These are phyloP conservation scores for Andrena dorsata DNA, from an alignment of 2,888 invertebrate genomes.

Conservation along the genomic window DNA sequence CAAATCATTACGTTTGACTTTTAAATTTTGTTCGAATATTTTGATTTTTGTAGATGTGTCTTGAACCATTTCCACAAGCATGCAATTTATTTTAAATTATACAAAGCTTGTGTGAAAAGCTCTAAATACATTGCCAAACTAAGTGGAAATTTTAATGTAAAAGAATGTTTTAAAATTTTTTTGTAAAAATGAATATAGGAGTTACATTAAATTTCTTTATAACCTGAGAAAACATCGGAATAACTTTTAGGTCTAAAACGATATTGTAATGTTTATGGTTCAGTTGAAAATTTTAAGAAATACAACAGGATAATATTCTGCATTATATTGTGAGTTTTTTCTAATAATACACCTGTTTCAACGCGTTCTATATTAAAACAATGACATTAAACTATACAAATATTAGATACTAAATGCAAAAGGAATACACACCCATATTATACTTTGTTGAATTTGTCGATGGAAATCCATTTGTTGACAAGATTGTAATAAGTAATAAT, in stretches of 20 bases:
- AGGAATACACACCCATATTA: conserved; percentile 32
- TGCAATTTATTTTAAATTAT: conserved; percentile 2
- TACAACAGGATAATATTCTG: background rate
- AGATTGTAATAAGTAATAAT: conserved; percentile 36
- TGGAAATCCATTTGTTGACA: conserved; percentile 45
- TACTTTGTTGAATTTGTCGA: conserved; percentile 2
- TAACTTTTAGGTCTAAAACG: background rate
- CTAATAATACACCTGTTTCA: too few relatives aligned
- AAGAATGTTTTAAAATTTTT: too few relatives aligned
- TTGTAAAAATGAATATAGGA: too few relatives aligned
- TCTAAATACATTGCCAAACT: too few relatives aligned
- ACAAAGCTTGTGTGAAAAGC: too few relatives aligned
- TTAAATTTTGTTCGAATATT: background rate
- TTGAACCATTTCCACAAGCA: background rate
- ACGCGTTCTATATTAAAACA: too few relatives aligned
- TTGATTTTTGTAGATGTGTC: background rate
- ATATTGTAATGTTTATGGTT: background rate
- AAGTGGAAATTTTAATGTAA: too few relatives aligned
- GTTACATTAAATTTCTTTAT: background rate
- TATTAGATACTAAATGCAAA: conserved; percentile 2
- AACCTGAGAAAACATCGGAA: background rate
- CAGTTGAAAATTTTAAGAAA: background rate
- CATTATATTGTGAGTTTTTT: too few relatives aligned
- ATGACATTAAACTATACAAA: background rate
- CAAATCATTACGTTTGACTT: background rate